Evolutionary conservation across 1,140 invertebrate species (phyloP).

Genomic region (Procambarus clarkii): DNA sequence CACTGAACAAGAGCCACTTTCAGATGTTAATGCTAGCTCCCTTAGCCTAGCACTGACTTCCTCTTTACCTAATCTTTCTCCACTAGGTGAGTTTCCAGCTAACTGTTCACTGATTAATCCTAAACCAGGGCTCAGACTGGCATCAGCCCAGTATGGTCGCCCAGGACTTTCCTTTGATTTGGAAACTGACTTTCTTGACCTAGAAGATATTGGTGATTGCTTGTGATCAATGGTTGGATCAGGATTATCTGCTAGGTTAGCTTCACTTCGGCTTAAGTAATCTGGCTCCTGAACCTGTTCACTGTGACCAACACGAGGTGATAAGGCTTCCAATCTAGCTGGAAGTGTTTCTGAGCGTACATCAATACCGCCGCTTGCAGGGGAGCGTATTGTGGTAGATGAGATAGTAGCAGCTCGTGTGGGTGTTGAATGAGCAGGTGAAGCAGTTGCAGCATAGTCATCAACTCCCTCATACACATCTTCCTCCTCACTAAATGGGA

Average conservation of each 20-base stretch:
- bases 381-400: constrained; percentile 31
- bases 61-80: constrained; percentile 64
- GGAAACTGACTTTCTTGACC: constrained; percentile 19
- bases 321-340: constrained; percentile 42
- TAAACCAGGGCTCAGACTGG: constrained; percentile 54
- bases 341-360: constrained; percentile 52
- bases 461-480: constrained; percentile 69
- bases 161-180: constrained; percentile 35
- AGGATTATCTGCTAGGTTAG: constrained; percentile 20
- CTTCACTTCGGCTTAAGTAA: constrained; percentile 57
- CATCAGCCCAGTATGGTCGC: constrained; percentile 67
- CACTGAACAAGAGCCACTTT: constrained; percentile 75
- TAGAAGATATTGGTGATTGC: background rate
- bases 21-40: constrained; percentile 73
- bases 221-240: background rate
- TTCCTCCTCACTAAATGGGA: constrained; percentile 71
- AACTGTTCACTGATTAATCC: constrained; percentile 53
- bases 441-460: constrained; percentile 37
- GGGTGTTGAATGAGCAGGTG: constrained; percentile 30
- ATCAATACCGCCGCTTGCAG: constrained; percentile 23
- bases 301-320: constrained; percentile 27
- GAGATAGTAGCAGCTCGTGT: constrained; percentile 20
- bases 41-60: constrained; percentile 72
- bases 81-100: constrained; percentile 7
- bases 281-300: constrained; percentile 37